A percentile compares a stretch with the other conserved stretches of the same genome.
Evolutionary conservation across 2,113 vertebrate species (phyloP).

Genomic region (Nothobranchius furzeri): DNA sequence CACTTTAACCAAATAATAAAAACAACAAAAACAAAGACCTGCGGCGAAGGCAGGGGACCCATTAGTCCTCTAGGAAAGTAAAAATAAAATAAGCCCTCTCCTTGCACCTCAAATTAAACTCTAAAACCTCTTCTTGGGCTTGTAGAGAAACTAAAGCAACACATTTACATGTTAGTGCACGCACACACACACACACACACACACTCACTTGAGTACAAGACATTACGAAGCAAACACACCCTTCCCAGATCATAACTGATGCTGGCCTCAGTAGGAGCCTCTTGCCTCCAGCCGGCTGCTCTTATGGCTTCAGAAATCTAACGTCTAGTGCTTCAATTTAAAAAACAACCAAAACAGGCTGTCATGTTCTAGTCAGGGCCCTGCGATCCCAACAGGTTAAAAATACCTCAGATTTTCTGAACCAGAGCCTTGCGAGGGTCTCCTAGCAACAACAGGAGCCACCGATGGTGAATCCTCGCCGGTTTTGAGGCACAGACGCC

Average conservation of each 20-base stretch:
- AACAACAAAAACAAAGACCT: slow-evolving; percentile 19
- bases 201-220: slow-evolving; percentile 23
- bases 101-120: background rate
- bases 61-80: slow-evolving; percentile 29
- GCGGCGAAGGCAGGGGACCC: slow-evolving; percentile 55
- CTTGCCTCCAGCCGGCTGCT: slow-evolving; percentile 1
- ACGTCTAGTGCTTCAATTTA: background rate
- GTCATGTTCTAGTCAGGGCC: slow-evolving; percentile 11
- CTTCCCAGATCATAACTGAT: slow-evolving; percentile 2
- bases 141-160: slow-evolving; percentile 27
- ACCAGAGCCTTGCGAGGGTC: background rate
- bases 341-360: background rate
- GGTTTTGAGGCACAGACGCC: too few species aligned
- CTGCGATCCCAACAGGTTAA: background rate
- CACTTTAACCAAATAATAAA: slow-evolving; percentile 41
- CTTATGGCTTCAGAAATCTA: slow-evolving; percentile 17
- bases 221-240: slow-evolving; percentile 1
- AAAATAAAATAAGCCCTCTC: slow-evolving; percentile 53
- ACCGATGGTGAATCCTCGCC: too few species aligned
- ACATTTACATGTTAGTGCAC: slow-evolving; percentile 27
- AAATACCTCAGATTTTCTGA: slow-evolving; percentile 29
- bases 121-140: slow-evolving; percentile 17
- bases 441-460: too few species aligned
- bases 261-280: too few species aligned
- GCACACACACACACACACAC: slow-evolving; percentile 13